phyloP scores from a whole-genome alignment of 2,888 invertebrate species.

The Drosophila bunnanda region DNA sequence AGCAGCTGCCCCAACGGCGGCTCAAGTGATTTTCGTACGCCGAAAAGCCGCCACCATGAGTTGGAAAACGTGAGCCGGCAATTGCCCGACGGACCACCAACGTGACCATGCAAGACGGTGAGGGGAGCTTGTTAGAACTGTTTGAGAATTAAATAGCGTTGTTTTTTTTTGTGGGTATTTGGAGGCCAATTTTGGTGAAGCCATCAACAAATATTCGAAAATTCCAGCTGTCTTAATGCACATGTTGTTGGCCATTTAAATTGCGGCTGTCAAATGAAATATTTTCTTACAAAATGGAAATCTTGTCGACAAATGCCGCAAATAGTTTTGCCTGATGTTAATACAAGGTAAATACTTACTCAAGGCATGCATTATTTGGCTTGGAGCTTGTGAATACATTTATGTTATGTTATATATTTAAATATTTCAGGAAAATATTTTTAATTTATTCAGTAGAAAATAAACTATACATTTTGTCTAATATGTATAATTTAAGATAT shows the following conservation, averaged over 20 bases:
- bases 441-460: no score
- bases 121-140: conserved; percentile 60
- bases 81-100: conserved; percentile 66
- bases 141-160: conserved; percentile 41
- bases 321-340: conserved; percentile 48
- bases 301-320: conserved; percentile 63
- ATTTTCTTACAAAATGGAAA: conserved; percentile 63
- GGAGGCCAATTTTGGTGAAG: conserved; percentile 66
- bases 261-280: conserved; percentile 61
- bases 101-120: conserved; percentile 46
- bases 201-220: conserved; percentile 55
- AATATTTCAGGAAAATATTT: no score
- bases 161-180: conserved; percentile 20
- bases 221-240: conserved; percentile 32
- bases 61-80: conserved; percentile 68
- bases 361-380: background rate
- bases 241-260: conserved; percentile 40
- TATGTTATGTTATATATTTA: no score
- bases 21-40: conserved; percentile 32
- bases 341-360: background rate
- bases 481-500: no score
- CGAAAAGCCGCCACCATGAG: conserved; percentile 44
- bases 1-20: conserved; percentile 24
- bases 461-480: no score
- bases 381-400: background rate